Conservation (phyloP, 2,888 invertebrate genomes). For the Enoplolaimus lenunculus region DNA sequence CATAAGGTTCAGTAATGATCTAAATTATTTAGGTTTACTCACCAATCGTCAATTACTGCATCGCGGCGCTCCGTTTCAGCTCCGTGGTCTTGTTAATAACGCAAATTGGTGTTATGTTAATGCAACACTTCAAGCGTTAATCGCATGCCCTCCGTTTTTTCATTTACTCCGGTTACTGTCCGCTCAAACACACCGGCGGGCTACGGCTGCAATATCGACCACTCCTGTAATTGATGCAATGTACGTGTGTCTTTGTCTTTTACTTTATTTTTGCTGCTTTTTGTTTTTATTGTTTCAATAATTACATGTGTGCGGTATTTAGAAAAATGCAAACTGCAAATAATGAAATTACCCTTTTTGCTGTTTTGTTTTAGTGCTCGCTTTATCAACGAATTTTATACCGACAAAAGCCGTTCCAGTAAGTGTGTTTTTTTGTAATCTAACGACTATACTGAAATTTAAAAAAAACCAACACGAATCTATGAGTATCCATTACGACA, state of each 20-base stretch:
- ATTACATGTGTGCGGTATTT: too few relatives aligned
- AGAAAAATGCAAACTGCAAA: too few relatives aligned
- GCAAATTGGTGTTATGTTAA: slow-evolving; percentile 94
- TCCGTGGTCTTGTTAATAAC: slow-evolving; percentile 76
- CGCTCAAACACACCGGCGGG: background rate
- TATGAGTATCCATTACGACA: too few relatives aligned
- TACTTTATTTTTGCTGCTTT: too few relatives aligned
- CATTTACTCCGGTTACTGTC: slow-evolving; percentile 53
- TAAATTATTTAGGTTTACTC: background rate
- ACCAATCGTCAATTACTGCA: slow-evolving; percentile 10
- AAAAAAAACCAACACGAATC: too few relatives aligned
- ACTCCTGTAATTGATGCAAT: slow-evolving; percentile 23
- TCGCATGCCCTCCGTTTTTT: slow-evolving; percentile 87
- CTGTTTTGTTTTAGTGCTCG: background rate
- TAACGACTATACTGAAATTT: too few relatives aligned
- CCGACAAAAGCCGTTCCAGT: background rate
- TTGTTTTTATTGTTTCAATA: too few relatives aligned
- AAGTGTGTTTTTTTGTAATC: too few relatives aligned
- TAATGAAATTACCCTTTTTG: too few relatives aligned
- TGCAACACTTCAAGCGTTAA: slow-evolving; percentile 77
- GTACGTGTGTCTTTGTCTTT: slow-evolving; percentile 17
- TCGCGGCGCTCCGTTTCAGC: slow-evolving; percentile 52
- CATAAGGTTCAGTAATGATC: too few relatives aligned
- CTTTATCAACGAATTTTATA: background rate
- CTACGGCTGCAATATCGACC: background rate